phyloP scores from a whole-genome alignment of 2,113 vertebrate genomes.

The Solea solea region DNA sequence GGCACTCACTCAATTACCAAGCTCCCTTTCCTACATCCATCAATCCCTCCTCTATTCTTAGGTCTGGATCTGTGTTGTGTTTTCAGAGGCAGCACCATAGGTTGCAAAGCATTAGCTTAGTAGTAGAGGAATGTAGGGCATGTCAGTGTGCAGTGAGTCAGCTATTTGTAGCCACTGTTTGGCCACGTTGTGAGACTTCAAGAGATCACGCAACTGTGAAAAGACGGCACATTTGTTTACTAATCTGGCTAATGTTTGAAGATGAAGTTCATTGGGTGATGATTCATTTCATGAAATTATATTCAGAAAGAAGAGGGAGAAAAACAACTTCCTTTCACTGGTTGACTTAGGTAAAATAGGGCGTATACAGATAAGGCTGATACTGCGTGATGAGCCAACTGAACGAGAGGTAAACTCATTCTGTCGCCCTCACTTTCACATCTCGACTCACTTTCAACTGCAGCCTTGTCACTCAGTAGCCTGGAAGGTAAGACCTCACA shows the following conservation, averaged over 20 bases:
- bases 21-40: slow-evolving; percentile 66
- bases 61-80: slow-evolving; percentile 65
- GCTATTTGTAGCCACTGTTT: slow-evolving; percentile 61
- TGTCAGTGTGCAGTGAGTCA: slow-evolving; percentile 68
- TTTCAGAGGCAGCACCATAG: slow-evolving; percentile 59
- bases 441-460: slow-evolving; percentile 62
- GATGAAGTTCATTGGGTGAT: slow-evolving; percentile 9
- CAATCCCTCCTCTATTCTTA: slow-evolving; percentile 77
- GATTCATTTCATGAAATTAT: slow-evolving; percentile 27
- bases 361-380: slow-evolving; percentile 50
- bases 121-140: slow-evolving; percentile 67
- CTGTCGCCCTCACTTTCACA: slow-evolving; percentile 66
- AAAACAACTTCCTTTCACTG: slow-evolving; percentile 15
- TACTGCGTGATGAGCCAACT: slow-evolving; percentile 52
- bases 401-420: slow-evolving; percentile 74
- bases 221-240: slow-evolving; percentile 31
- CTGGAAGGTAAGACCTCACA: slow-evolving; percentile 68
- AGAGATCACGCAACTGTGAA: slow-evolving; percentile 37
- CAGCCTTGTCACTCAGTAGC: slow-evolving; percentile 67
- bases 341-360: slow-evolving; percentile 49
- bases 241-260: slow-evolving; percentile 47
- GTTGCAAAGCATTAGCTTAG: slow-evolving; percentile 72
- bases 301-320: slow-evolving; percentile 14
- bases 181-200: slow-evolving; percentile 54
- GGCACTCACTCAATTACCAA: slow-evolving; percentile 79